Evolutionary conservation across 2,113 vertebrate species (phyloP), one percentile per base, ranked within the genome.

Genomic region (Megaceryle torquata): DNA sequence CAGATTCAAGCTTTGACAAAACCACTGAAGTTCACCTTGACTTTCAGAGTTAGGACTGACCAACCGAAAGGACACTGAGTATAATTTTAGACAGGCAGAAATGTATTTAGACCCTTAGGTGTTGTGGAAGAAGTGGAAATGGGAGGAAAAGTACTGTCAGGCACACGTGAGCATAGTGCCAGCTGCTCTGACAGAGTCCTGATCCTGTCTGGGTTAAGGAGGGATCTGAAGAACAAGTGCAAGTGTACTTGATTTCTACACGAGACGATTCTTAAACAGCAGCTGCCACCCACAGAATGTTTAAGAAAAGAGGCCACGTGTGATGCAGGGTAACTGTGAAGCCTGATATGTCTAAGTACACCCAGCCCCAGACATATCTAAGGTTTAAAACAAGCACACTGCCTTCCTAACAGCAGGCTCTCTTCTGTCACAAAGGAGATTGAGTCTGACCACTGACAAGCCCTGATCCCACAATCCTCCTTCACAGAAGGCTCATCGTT

Each of bases 1-100:
- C 96, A 96, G 93, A 92, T 91, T 96, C 96, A 95, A 95, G 88
- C 96, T 95, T 95, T 53, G 93, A 96, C 95, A 96, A 95, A 94
- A 96, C 91, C 96, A 96, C 77, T 82, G 83, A 96, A 89, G 93
- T 93, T 97, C 93, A 94, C 91, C 92, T 97, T 95, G 82, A 92
- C 92, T 95, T 82, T 89, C 91, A 54, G 95, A 91, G 93, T 53
- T 92, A 15, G n/a, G 86, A 93, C 93, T 94, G 93, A 96, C 93
- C 88, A 80, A 96, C 84, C 16, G 6, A 88, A 94, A 93, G 93
- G 93, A 96, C 88, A 79, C 48, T 6, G 89, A 96, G 91, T 76
- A 87, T 82, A 72, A 91, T 43, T 37, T 94, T 48, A 43, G 89
- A 91, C 51, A 86, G 79, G 90, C 70, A 89, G 96, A 97, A 97